Conservation (phyloP, 2,797 vertebrate genomes). For the Amniataba percoides region DNA sequence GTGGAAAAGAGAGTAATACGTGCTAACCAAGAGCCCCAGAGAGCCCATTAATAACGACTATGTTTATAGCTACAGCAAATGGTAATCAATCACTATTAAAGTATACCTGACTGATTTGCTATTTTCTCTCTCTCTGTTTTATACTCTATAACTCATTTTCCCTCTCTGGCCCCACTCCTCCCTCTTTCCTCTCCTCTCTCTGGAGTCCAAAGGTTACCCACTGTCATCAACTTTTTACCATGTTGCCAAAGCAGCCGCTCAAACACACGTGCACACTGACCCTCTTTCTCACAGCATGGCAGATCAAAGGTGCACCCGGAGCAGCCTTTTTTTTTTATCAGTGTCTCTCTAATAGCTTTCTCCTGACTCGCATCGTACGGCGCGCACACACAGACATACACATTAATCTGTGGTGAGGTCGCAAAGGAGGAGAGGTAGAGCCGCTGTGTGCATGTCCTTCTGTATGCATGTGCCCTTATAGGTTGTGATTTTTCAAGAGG, state of each 20-base stretch:
- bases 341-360: slow-evolving; percentile 48
- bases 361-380: slow-evolving; percentile 25
- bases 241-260: slow-evolving; percentile 71
- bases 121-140: slow-evolving; percentile 14
- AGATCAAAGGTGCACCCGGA: slow-evolving; percentile 58
- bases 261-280: slow-evolving; percentile 53
- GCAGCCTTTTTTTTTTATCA: slow-evolving; percentile 56
- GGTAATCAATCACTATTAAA: background rate
- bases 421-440: background rate
- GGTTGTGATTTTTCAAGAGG: slow-evolving; percentile 43
- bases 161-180: slow-evolving; percentile 7
- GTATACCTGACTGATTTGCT: background rate
- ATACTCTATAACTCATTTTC: slow-evolving; percentile 8
- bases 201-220: slow-evolving; percentile 73
- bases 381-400: slow-evolving; percentile 5
- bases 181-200: slow-evolving; percentile 17
- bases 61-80: background rate
- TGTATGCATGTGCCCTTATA: slow-evolving; percentile 2
- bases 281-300: slow-evolving; percentile 8
- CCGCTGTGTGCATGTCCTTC: slow-evolving; percentile 10
- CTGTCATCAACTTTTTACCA: slow-evolving; percentile 68
- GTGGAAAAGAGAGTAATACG: background rate
- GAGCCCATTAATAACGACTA: background rate
- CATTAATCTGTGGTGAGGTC: slow-evolving; percentile 20
- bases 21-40: background rate